Base-by-base conservation (phyloP, 2,113 vertebrate genomes). In the Eulacestoma nigropectus region DNA sequence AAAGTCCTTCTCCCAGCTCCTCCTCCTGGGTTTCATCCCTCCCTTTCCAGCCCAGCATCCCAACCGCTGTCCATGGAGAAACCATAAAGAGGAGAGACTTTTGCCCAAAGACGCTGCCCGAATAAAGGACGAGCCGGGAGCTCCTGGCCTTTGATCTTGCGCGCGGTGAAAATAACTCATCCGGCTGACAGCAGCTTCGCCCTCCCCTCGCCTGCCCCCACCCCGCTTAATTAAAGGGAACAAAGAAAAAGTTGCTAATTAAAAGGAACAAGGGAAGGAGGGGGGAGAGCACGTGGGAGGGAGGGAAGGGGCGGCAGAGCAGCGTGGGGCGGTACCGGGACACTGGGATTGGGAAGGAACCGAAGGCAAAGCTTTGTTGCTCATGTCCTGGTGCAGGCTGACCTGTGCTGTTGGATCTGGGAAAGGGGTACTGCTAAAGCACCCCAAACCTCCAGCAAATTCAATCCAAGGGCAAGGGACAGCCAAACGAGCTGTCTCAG, bases 201-300 rank as follows among this genome's bases (percentile, higher is more conserved):
- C 85, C 91, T 95, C 76, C 91, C 37, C 84, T 87, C 37, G 39
- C 65, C 87, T 83, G 76, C 90, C 80, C 87, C 92, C 84, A 32
- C 94, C 90, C 84, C 5, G 1, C 47, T 62, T 97, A 96, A 97
- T 97, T 97, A 97, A 77, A 96, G 83, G 92, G 95, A 97, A 95
- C 79, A 95, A 96, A 96, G 95, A 8, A 80, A 65, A 88, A 93
- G 87, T 95, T 96, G 56, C 87, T 97, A 97, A 97, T 97, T 97
- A 96, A 93, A 94, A 92, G 87, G 92, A 90, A 55, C 59, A 60
- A 76, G 92, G 79, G 91, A 68, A 89, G 86, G 62, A 85, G 69
- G 18, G 29, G 59, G 57, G 27, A 69, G 56, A 89, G 35, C 60
- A 81, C 3, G 62, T 79, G 76, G 91, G 82, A 89, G 15, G 85